Base-by-base conservation (phyloP, 2,888 invertebrate genomes). In the Drosophila eohydei region DNA sequence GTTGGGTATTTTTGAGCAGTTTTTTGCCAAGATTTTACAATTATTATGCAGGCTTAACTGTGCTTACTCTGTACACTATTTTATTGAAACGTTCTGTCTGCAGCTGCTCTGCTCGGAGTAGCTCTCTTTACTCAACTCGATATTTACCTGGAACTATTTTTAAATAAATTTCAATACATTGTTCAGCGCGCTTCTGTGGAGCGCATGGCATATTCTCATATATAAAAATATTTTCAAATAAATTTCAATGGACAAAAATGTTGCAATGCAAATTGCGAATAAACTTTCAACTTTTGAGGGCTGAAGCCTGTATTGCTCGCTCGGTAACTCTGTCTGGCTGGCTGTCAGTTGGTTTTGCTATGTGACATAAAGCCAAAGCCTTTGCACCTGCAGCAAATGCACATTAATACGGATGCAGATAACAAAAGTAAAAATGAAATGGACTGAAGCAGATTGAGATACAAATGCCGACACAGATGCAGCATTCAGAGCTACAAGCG, bases 371-470 rank as follows among this genome's bases (percentile, higher is more conserved):
- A 38, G 34, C 28, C 16, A 11, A 16, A 38, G 16, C 40, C 8
- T 41, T 52, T 44, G 48, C 40, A 59, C 43, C 21, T 44, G 36
- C 21, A 14, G 32, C 4, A 21, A 30, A 40, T 28, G 6, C 28
- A 54, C 28, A 54, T 40, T 40, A 40, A 40, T 32, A 34, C 16
- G 21, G 56, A 14, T 32, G 32, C 41, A 32, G 56, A 41, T 30
- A 41, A 11, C 21, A 26, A 52, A 38, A 38, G 26, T 4, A 12
- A 40, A 52, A 55, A 44, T 44, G 16, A 34, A 34, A 34, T 48
- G n/a, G 34, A 52, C 12, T n/a, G 21, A 48, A 36, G 14, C 41
- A 36, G 67, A 68, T 51, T n/a, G 54, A 38, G 26, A 43, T 51
- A 46, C 54, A 60, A 36, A 46, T 71, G 32, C 50, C 55, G 36